Conservation (phyloP, 2,797 vertebrate species). For the Acrossocheilus wenchowensis region DNA sequence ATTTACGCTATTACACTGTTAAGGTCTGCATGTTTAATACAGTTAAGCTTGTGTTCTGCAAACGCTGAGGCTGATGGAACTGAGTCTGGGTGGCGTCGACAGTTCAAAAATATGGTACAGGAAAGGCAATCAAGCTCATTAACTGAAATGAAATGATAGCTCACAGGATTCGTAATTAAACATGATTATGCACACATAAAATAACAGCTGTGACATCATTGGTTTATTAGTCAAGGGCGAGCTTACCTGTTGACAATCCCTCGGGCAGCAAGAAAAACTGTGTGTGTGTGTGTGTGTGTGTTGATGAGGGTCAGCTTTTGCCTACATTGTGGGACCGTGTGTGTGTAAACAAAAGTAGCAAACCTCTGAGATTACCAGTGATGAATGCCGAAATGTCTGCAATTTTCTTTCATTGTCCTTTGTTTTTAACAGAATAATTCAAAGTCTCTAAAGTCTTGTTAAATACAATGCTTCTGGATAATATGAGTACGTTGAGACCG, state of each 20-base stretch:
- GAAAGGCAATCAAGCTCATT: slow-evolving; percentile 44
- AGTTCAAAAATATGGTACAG: slow-evolving; percentile 34
- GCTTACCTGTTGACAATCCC: slow-evolving; percentile 6
- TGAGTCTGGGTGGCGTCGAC: slow-evolving; percentile 8
- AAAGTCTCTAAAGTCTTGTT: not conserved
- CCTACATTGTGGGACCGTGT: not conserved
- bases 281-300: not conserved
- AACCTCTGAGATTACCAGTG: not conserved
- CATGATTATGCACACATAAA: slow-evolving; percentile 28
- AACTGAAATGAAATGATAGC: slow-evolving; percentile 38
- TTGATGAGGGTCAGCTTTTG: not conserved
- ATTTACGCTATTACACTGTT: slow-evolving; percentile 1
- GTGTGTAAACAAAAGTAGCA: not conserved
- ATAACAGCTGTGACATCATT: slow-evolving; percentile 35
- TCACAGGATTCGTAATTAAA: slow-evolving; percentile 41
- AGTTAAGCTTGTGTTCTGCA: slow-evolving; percentile 15
- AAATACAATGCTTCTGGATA: not conserved
- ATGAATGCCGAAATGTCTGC: not conserved
- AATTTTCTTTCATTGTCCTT: not conserved
- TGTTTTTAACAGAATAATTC: not conserved
- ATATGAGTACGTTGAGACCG: not conserved
- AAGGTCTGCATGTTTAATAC: slow-evolving; percentile 27
- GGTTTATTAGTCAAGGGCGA: slow-evolving; percentile 20
- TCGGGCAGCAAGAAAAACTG: not conserved
- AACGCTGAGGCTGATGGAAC: slow-evolving; percentile 18